Conservation (phyloP, 2,113 vertebrate genomes). For the Chrysemys picta region DNA sequence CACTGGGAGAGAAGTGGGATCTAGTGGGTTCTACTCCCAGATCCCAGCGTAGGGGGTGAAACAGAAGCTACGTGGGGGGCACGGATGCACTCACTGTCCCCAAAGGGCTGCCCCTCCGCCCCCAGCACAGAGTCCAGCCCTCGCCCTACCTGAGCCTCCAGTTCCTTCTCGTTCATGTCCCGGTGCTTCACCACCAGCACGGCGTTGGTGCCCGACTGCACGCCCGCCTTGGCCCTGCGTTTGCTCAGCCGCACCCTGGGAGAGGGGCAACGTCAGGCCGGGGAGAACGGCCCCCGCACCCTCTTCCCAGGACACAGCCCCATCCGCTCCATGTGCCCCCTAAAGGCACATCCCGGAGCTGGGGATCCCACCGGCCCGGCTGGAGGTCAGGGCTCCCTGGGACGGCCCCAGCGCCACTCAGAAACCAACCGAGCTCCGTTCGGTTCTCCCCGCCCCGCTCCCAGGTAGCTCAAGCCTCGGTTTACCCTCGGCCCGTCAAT, state of each 20-base stretch:
- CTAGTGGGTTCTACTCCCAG: too few relatives aligned
- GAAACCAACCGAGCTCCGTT: not conserved
- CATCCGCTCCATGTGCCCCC: not conserved
- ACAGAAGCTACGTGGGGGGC: not conserved
- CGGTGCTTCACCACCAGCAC: constrained; percentile 94
- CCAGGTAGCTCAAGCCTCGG: not conserved
- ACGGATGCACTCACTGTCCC: not conserved
- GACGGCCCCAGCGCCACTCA: not conserved
- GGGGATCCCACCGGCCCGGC: not conserved
- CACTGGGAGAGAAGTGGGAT: not conserved
- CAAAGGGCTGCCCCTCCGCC: not conserved
- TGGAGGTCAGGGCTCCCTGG: not conserved
- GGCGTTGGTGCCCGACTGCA: constrained; percentile 92
- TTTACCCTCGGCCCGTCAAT: not conserved
- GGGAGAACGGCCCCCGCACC: too few relatives aligned
- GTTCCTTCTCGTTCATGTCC: constrained; percentile 95
- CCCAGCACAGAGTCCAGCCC: not conserved
- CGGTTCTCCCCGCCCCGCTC: too few relatives aligned
- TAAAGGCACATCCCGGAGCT: not conserved
- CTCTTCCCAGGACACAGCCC: not conserved
- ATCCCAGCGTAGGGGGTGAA: not conserved
- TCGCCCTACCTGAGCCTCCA: constrained; percentile 89
- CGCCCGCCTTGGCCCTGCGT: constrained; percentile 91
- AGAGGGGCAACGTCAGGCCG: not conserved
- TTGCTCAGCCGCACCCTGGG: constrained; percentile 92